Percentiles rank a stretch among this genome's conserved stretches.
Conservation (phyloP, 2,113 vertebrate species). For the Pseudopipra pipra region DNA sequence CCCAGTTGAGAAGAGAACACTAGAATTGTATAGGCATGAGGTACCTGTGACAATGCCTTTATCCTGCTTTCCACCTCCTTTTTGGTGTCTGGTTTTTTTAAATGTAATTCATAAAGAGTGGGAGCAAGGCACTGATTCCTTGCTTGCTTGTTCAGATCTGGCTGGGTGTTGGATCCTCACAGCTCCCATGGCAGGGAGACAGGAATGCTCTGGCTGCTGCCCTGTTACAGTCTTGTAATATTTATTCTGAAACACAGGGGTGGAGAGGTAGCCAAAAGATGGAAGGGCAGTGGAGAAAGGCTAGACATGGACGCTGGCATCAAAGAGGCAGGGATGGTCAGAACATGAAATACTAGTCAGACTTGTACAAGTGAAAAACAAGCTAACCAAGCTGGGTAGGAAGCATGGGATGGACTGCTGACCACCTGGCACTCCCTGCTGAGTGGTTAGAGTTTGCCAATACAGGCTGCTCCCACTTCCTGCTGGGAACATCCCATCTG, state of each 20-base stretch:
- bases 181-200: neutral
- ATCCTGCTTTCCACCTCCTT: neutral
- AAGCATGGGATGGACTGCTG: slow-evolving; percentile 11
- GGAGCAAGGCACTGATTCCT: neutral
- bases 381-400: neutral
- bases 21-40: neutral
- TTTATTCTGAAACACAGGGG: neutral
- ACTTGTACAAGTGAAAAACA: neutral
- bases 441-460: neutral
- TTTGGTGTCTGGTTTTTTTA: neutral
- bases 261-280: neutral
- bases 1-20: neutral
- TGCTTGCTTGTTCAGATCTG: neutral
- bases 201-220: neutral
- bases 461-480: slow-evolving; percentile 23
- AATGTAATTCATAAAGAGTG: neutral
- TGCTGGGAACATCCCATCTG: neutral
- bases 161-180: neutral
- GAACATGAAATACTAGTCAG: slow-evolving; percentile 30
- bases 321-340: neutral
- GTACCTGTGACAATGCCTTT: neutral
- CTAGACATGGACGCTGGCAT: neutral
- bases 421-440: slow-evolving; percentile 25
- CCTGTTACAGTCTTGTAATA: neutral
- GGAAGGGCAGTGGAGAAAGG: neutral